phyloP scores from a whole-genome alignment of 2,113 vertebrate genomes.

The Ciconia stormi region DNA sequence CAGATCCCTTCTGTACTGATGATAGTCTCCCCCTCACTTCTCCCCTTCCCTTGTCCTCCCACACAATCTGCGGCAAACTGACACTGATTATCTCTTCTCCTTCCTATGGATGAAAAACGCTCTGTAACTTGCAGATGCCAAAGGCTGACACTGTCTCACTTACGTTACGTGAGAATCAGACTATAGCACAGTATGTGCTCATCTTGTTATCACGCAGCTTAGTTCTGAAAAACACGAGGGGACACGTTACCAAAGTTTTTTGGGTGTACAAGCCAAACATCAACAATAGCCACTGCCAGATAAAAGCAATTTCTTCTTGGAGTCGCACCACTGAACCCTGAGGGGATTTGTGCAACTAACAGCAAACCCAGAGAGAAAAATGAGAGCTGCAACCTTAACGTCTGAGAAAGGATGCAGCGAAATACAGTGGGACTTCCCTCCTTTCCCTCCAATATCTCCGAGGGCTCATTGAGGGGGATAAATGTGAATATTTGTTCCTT shows the following conservation, averaged over 20 bases:
- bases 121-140: constrained; percentile 39
- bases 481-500: not conserved
- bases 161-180: not conserved
- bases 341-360: not conserved
- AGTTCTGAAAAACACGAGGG: not conserved
- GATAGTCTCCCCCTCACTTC: not conserved
- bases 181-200: constrained; percentile 21
- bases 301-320: constrained; percentile 18
- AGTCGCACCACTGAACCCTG: not conserved
- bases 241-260: not conserved
- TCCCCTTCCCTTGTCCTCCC: not conserved
- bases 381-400: not conserved
- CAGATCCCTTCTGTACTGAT: not conserved
- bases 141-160: constrained; percentile 14
- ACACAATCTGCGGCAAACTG: not conserved
- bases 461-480: not conserved
- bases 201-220: not conserved
- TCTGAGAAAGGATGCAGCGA: not conserved
- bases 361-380: not conserved
- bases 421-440: not conserved
- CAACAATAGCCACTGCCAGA: constrained; percentile 29
- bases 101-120: not conserved
- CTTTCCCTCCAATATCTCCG: not conserved
- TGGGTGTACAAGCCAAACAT: not conserved
- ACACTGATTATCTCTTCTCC: not conserved